phyloP scores from a whole-genome alignment of 2,113 vertebrate genomes.

The Lasiurus cinereus region DNA sequence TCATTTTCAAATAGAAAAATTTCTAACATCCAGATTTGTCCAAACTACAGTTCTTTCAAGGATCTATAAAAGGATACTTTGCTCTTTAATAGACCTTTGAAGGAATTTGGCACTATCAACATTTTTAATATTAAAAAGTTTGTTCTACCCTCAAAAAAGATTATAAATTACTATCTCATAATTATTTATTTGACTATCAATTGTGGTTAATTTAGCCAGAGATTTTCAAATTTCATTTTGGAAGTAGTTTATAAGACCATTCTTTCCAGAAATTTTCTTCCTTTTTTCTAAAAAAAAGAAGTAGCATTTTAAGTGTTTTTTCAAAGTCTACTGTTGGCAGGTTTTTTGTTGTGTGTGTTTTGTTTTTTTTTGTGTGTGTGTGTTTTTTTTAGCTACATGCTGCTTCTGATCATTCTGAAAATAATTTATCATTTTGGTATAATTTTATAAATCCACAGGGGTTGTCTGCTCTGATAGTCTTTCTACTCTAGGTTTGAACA shows the following conservation, averaged over 20 bases:
- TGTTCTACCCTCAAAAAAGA: constrained; percentile 7
- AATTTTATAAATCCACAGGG: constrained; percentile 38
- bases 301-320: neutral
- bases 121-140: constrained; percentile 39
- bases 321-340: neutral
- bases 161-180: constrained; percentile 5
- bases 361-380: no score
- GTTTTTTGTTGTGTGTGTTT: no score
- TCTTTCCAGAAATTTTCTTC: neutral
- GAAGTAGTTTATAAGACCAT: constrained; percentile 24
- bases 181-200: constrained; percentile 46
- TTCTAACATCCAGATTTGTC: neutral
- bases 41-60: neutral
- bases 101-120: neutral
- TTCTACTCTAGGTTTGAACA: neutral
- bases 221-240: constrained; percentile 53
- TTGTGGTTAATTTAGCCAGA: constrained; percentile 49
- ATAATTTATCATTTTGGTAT: neutral
- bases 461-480: constrained; percentile 20
- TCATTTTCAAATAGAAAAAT: constrained; percentile 37
- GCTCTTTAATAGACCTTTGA: constrained; percentile 38
- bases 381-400: neutral
- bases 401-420: constrained; percentile 46
- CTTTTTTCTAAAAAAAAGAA: neutral
- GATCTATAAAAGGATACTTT: constrained; percentile 29